These are phyloP conservation scores for Metallyticus violacea DNA, from an alignment of 2,888 invertebrate species.

Conservation along the genomic window DNA sequence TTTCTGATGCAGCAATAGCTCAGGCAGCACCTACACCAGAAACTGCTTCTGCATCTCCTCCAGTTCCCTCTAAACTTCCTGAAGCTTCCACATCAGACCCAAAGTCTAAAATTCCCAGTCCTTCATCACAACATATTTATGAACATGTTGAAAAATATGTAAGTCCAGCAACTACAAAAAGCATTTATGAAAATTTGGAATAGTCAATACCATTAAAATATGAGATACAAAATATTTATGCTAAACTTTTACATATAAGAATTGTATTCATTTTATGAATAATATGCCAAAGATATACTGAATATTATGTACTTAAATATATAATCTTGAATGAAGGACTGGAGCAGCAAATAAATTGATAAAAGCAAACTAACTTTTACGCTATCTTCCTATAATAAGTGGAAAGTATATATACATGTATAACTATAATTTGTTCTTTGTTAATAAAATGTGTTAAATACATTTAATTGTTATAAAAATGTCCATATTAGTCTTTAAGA, in stretches of 20 bases:
- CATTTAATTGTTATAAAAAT: background rate
- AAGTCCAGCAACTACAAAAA: slow-evolving; percentile 23
- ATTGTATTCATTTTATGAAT: background rate
- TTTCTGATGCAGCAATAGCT: slow-evolving; percentile 13
- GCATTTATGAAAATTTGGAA: slow-evolving; percentile 31
- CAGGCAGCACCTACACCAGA: background rate
- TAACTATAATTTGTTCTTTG: no score
- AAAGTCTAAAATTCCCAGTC: background rate
- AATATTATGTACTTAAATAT: background rate
- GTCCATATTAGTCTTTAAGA: background rate
- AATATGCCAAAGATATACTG: background rate
- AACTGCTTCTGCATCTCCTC: background rate
- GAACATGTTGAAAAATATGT: slow-evolving; percentile 27
- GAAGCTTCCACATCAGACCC: background rate
- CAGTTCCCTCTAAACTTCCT: background rate
- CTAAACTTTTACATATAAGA: background rate
- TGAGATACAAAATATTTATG: background rate
- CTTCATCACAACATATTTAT: slow-evolving; percentile 25
- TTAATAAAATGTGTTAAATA: background rate
- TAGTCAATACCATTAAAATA: background rate
- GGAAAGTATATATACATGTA: background rate
- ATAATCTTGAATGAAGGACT: background rate
- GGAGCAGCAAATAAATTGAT: background rate
- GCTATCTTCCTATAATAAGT: background rate
- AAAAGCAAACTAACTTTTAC: no score